Evolutionary conservation across 2,888 invertebrate species (phyloP), one percentile per base, ranked within the genome.

Genomic region (Chloromyia formosa): DNA sequence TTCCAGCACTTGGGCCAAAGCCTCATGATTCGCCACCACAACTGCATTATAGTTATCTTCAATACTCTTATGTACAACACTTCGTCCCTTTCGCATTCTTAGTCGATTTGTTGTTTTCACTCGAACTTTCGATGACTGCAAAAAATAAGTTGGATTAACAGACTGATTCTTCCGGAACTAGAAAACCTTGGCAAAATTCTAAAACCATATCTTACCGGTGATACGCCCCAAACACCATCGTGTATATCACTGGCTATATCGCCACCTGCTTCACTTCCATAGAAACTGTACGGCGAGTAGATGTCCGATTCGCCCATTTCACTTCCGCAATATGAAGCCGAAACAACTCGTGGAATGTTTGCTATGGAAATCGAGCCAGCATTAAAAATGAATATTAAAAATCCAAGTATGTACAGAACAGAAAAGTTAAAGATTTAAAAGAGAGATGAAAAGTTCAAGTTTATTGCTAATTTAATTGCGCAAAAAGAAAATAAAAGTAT

Each of bases 11-110:
- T 95, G 94, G 71, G 94, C 93, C 20, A 95, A 88, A 7, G 95
- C 94, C 86, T 95, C 94, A 82, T 95, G 94, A 87, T 95, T 95
- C 77, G 95, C 94, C 49, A 94, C 92, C 78, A 95, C 92, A 45
- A 95, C 94, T 56, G 95, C 95, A 18, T 94, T 94, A 82, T 95
- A 95, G 86, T 95, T 95, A 82, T 95, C 95, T 82, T 95, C 95
- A 77, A 95, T 88, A 83, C 91, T 94, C 82, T 91, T 93, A 83
- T 94, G 94, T 10, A 94, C 93, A 78, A 94, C 91, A 83, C 93
- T 93, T 76, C 94, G 88, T 71, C 92, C 93, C 84, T 94, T 93
- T 79, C 93, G 88, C 77, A 93, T 91, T 80, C 94, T 87, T 77
- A 94, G 87, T 82, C 91, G 90, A 81, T 89, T 90, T 27, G 89